Base-by-base conservation (phyloP, 2,113 vertebrate genomes). In the Dinomys branickii region DNA sequence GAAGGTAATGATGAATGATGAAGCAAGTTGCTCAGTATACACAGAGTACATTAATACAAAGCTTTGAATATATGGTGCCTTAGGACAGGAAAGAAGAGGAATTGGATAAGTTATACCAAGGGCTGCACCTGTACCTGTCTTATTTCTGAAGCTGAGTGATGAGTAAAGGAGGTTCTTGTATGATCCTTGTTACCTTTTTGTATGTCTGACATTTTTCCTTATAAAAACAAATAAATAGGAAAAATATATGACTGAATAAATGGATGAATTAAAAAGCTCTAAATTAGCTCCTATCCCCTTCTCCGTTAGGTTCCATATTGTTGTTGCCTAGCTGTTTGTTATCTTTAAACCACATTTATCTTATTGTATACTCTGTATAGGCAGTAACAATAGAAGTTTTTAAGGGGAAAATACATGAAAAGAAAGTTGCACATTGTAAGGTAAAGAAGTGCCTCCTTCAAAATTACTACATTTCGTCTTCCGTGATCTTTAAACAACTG, bases 151-250 rank as follows among this genome's bases (percentile, higher is more conserved):
- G 54, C 5, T 28, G 87, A 91, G 50, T 41, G 12, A 63, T 73
- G 22, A 6, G 26, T 82, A 59, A 85, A 85, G 7, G 73, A 73
- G 20, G 22, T 95, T 13, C 7, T 80, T 81, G 7, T 83, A 77
- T 90, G 78, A 50, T 80, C 12, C 69, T 84, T 58, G 47, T 58
- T 95, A 61, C 16, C 30, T 88, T 80, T 85, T 87, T 92, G 10
- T 87, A 47, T 84, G 50, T 86, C 67, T 85, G 61, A 85, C 61
- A 75, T 61, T 86, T 44, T 88, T 93, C 17, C 16, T 73, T 95
- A 54, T 87, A 83, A 91, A 96, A 91, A 82, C 58, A 78, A 88
- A 67, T 44, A 83, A 63, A 80, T 58, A n/a, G n/a, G 4, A 81
- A 86, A 35, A 84, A 67, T 26, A 83, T 38, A 44, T 75, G n/a